Evolutionary conservation across 2,113 vertebrate species (phyloP), one percentile per base, ranked within the genome.

Genomic region (Cyprinodon brontotheroides): DNA sequence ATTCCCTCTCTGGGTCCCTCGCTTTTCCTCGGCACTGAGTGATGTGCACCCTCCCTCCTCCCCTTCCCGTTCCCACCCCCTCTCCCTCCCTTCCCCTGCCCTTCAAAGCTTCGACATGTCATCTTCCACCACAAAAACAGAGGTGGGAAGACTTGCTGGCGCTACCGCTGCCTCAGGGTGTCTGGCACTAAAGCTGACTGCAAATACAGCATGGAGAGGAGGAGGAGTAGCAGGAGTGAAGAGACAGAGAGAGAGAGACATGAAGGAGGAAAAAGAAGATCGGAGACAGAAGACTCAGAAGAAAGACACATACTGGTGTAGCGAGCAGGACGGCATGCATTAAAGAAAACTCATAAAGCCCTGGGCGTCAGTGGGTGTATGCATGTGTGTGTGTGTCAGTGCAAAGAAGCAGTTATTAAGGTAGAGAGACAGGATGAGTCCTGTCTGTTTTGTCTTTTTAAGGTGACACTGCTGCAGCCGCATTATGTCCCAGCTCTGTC

Each of bases 121-220:
- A 94, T 94, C 94, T 94, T 93, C 89, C 85, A 95, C 95, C 95
- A 94, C 95, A 95, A 95, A 95, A 94, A 95, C 94, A 95, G 95
- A 95, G 95, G 95, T 95, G 95, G 95, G 93, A 95, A 94, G 94
- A 95, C 95, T 95, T 87, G 83, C 93, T 95, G 95, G 95, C 95
- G 95, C 95, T 95, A 92, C 92, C 78, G 93, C 93, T 93, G 95
- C 95, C 94, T 95, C 93, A 93, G 95, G 95, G 93, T 95, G 94
- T 95, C 94, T 95, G 94, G 94, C 93, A 92, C 93, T 91, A 91
- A 94, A 93, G 93, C 95, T 93, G 94, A 93, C 93, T 95, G 90
- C 93, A 95, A 94, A 95, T 92, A 95, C 92, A 93, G 94, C 89
- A 89, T 81, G 83, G 88, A 90, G 87, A 89, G 84, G 77, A 89